These are phyloP conservation scores for Perodicticus potto DNA, from an alignment of 2,797 vertebrate species.

Conservation along the genomic window DNA sequence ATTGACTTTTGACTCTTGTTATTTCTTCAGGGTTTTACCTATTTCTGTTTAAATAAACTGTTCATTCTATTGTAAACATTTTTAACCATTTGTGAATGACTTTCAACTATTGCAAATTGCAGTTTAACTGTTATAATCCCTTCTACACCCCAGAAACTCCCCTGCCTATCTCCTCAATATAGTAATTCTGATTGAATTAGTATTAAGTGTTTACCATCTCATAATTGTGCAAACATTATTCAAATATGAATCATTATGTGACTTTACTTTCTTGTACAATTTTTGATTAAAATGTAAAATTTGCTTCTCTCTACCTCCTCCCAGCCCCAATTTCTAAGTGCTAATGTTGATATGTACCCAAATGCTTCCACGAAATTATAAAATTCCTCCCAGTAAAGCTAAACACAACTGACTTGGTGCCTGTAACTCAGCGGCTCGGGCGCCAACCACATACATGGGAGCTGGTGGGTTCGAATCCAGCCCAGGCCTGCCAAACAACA, in stretches of 20 bases:
- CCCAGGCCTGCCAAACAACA: too few relatives aligned
- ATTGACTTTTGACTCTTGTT: background rate
- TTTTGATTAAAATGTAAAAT: conserved; percentile 5
- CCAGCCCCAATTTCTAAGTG: background rate
- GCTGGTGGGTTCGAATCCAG: too few relatives aligned
- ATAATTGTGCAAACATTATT: background rate
- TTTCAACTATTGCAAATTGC: background rate
- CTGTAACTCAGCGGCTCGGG: too few relatives aligned
- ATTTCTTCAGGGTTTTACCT: background rate
- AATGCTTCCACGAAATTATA: background rate
- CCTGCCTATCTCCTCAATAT: background rate
- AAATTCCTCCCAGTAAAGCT: background rate
- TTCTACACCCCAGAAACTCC: background rate
- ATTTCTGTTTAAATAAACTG: background rate
- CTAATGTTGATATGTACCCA: background rate
- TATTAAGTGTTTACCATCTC: background rate
- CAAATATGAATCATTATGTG: background rate
- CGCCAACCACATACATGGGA: too few relatives aligned
- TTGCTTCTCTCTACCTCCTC: background rate
- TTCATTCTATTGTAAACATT: conserved; percentile 30
- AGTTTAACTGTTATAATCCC: background rate
- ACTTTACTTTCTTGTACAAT: background rate
- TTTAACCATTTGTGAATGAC: background rate
- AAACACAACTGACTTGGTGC: background rate
- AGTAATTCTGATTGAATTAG: background rate